Evolutionary conservation across 2,888 invertebrate species (phyloP).

Genomic region (Yponomeuta plumbellus): DNA sequence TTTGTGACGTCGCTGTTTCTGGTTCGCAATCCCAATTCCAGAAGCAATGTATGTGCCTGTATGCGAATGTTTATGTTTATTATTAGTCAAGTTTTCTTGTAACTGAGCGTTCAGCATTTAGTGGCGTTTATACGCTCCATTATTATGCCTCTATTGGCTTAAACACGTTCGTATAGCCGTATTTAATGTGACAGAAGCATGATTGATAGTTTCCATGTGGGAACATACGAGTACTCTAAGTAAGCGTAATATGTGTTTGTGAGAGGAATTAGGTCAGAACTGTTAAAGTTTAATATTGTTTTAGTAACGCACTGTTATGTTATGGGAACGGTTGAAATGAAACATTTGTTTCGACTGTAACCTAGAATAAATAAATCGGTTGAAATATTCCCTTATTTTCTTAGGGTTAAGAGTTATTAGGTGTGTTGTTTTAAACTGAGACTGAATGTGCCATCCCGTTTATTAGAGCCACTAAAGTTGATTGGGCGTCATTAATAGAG

Average conservation of each 20-base stretch:
- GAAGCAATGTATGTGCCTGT: too few species aligned
- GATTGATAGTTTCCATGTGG: conserved; percentile 49
- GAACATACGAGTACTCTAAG: conserved; percentile 36
- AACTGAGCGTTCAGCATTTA: neutral
- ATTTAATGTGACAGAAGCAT: conserved; percentile 44
- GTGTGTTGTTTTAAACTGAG: neutral
- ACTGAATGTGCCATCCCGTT: conserved; percentile 1
- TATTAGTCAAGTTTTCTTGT: too few species aligned
- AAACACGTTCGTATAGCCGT: conserved; percentile 12
- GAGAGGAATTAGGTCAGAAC: conserved; percentile 23
- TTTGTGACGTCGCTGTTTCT: too few species aligned
- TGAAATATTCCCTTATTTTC: neutral
- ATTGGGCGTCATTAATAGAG: neutral
- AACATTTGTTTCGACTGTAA: neutral
- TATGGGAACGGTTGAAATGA: neutral
- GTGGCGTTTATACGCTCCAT: neutral
- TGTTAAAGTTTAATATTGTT: conserved; percentile 3
- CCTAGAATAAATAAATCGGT: neutral
- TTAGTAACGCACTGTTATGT: conserved; percentile 3
- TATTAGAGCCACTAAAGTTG: neutral
- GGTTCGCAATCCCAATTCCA: too few species aligned
- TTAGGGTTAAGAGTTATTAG: neutral
- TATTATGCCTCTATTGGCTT: neutral
- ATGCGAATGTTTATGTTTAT: too few species aligned
- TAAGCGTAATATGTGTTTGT: conserved; percentile 37